phyloP scores from a whole-genome alignment of 2,888 invertebrate species.

The Axea sp. region DNA sequence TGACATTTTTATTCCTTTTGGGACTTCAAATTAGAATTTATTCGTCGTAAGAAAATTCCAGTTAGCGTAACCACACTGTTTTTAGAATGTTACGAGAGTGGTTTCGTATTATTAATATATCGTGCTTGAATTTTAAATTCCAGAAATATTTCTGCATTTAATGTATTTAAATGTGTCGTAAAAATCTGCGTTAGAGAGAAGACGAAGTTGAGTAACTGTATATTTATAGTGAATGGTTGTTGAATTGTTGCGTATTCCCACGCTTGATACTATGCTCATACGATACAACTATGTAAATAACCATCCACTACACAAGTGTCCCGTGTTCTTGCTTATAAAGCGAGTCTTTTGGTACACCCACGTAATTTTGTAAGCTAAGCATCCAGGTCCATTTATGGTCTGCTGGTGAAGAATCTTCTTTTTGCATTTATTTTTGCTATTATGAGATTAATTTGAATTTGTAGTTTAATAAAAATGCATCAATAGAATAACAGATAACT shows the following conservation, averaged over 20 bases:
- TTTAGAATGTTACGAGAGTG: too few relatives aligned
- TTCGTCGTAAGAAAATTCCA: too few relatives aligned
- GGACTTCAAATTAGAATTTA: too few relatives aligned
- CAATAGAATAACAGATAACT: too few relatives aligned
- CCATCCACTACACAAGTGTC: constrained; percentile 46
- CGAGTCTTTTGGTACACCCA: constrained; percentile 57
- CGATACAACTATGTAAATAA: constrained; percentile 58
- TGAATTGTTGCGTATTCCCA: constrained; percentile 55
- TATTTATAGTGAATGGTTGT: constrained; percentile 53
- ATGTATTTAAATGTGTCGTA: constrained; percentile 19
- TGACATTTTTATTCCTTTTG: too few relatives aligned
- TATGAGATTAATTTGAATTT: constrained; percentile 7
- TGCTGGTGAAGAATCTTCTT: constrained; percentile 19
- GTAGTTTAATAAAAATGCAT: too few relatives aligned
- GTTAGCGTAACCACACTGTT: too few relatives aligned
- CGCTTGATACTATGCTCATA: constrained; percentile 44
- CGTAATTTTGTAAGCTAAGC: constrained; percentile 55
- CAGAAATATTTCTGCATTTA: constrained; percentile 3
- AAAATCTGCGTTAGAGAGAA: constrained; percentile 5
- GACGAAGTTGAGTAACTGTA: constrained; percentile 43
- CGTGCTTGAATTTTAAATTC: too few relatives aligned
- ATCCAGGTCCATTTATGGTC: constrained; percentile 52
- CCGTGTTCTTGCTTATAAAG: constrained; percentile 49
- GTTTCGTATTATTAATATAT: too few relatives aligned
- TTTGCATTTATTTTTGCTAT: neutral